phyloP scores from a whole-genome alignment of 2,888 invertebrate species.

The Neoascia interrupta region DNA sequence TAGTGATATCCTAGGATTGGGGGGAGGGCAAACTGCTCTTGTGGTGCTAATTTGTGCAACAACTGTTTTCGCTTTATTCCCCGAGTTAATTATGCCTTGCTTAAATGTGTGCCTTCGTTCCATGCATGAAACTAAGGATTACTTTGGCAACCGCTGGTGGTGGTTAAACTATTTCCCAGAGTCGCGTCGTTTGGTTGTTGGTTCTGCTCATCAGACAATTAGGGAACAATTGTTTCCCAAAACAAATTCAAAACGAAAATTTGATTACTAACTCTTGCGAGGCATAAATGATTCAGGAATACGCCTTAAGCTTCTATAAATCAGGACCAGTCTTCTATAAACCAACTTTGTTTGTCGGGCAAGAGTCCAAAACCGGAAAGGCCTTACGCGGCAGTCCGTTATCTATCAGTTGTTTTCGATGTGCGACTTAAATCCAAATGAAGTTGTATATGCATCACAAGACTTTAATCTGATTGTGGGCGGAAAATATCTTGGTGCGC shows the following conservation, averaged over 20 bases:
- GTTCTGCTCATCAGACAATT: slow-evolving; percentile 36
- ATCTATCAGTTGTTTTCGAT: slow-evolving; percentile 1
- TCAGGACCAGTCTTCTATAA: neutral
- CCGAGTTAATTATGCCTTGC: slow-evolving; percentile 58
- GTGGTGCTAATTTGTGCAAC: slow-evolving; percentile 31
- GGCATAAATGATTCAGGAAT: slow-evolving; percentile 35
- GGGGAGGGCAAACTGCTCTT: too few relatives aligned
- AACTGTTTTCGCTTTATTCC: too few relatives aligned
- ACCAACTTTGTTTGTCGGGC: too few relatives aligned
- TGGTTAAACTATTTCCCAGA: too few relatives aligned
- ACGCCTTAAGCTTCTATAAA: neutral
- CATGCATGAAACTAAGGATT: too few relatives aligned
- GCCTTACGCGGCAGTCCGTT: too few relatives aligned
- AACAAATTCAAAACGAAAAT: slow-evolving; percentile 29
- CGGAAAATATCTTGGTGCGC: too few relatives aligned
- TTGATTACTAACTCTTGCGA: slow-evolving; percentile 50
- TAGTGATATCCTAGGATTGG: too few relatives aligned
- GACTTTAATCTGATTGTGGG: slow-evolving; percentile 44
- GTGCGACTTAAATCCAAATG: slow-evolving; percentile 27
- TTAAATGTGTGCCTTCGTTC: slow-evolving; percentile 41
- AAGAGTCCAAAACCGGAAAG: too few relatives aligned
- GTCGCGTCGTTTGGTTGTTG: too few relatives aligned
- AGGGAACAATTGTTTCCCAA: slow-evolving; percentile 32
- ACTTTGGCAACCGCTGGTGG: too few relatives aligned
- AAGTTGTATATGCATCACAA: neutral